Evolutionary conservation across 2,888 invertebrate genomes (phyloP).

Genomic region (Cerceris rybyensis): DNA sequence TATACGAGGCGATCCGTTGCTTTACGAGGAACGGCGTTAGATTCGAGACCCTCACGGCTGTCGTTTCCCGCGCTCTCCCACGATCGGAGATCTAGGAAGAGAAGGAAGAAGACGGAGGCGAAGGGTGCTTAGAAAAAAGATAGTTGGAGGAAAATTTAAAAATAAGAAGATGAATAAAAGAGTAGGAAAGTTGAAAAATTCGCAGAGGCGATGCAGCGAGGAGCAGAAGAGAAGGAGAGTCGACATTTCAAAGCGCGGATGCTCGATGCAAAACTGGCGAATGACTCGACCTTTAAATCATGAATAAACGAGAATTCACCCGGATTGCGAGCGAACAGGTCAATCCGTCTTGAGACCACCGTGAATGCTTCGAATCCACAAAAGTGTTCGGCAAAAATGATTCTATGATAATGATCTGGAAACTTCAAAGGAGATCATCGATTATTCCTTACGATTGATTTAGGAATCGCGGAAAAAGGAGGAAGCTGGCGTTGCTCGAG

Average conservation of each 20-base stretch:
- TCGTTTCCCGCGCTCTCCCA: constrained; percentile 56
- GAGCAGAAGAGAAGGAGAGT: background rate
- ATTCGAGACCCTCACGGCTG: constrained; percentile 48
- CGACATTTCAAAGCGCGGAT: background rate
- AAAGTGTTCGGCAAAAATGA: background rate
- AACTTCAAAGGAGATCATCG: too few relatives aligned
- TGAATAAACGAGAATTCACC: background rate
- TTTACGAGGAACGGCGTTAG: constrained; percentile 68
- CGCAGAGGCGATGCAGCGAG: background rate
- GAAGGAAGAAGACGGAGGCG: constrained; percentile 1
- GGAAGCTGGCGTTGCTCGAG: too few relatives aligned
- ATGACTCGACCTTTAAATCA: constrained; percentile 26
- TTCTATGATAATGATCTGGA: too few relatives aligned
- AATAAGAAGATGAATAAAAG: too few relatives aligned
- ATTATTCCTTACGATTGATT: too few relatives aligned
- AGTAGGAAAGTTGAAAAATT: background rate
- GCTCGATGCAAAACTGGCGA: constrained; percentile 6
- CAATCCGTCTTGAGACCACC: background rate
- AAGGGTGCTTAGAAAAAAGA: background rate
- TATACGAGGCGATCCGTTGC: constrained; percentile 66
- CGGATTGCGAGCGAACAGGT: constrained; percentile 4
- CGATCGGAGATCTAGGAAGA: constrained; percentile 8
- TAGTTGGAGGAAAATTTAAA: constrained; percentile 3
- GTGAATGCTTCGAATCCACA: background rate
- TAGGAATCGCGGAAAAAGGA: too few relatives aligned